A percentile compares a stretch with the other conserved stretches of the same genome.
Evolutionary conservation across 2,113 vertebrate genomes (phyloP).

Genomic region (Festucalex cinctus): DNA sequence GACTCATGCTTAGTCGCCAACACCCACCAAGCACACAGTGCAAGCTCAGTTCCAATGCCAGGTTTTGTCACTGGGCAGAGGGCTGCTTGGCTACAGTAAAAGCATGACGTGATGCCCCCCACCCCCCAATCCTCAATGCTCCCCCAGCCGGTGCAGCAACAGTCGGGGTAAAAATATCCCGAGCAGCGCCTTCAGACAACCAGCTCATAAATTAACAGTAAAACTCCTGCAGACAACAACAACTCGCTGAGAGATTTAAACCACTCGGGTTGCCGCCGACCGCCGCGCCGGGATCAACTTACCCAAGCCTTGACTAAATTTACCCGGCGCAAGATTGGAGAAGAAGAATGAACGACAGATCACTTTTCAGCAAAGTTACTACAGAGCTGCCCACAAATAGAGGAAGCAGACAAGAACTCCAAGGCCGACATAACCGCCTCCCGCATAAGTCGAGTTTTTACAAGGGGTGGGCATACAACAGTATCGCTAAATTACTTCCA

Average conservation of each 20-base stretch:
- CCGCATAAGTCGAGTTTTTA: neutral
- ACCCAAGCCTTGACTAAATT: slow-evolving; percentile 67
- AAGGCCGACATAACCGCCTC: neutral
- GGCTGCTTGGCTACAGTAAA: slow-evolving; percentile 67
- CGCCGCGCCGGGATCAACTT: slow-evolving; percentile 57
- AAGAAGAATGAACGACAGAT: slow-evolving; percentile 45
- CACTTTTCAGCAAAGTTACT: slow-evolving; percentile 55
- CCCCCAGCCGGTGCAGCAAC: slow-evolving; percentile 74
- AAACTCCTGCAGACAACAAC: slow-evolving; percentile 71
- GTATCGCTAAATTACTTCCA: neutral
- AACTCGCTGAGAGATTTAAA: slow-evolving; percentile 69
- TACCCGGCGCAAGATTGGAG: slow-evolving; percentile 61
- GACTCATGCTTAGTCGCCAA: slow-evolving; percentile 69
- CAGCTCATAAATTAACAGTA: slow-evolving; percentile 71
- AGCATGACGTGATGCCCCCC: slow-evolving; percentile 64
- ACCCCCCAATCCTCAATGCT: slow-evolving; percentile 43
- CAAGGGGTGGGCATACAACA: neutral
- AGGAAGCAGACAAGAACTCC: slow-evolving; percentile 22
- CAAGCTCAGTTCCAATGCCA: slow-evolving; percentile 71
- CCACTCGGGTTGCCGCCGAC: slow-evolving; percentile 63
- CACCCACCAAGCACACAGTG: slow-evolving; percentile 68
- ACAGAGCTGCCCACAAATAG: slow-evolving; percentile 41
- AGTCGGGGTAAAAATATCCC: slow-evolving; percentile 76
- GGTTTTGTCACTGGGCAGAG: slow-evolving; percentile 71
- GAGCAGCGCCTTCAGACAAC: slow-evolving; percentile 69